Base-by-base conservation (phyloP, 2,797 vertebrate genomes). In the Denticeps clupeoides region DNA sequence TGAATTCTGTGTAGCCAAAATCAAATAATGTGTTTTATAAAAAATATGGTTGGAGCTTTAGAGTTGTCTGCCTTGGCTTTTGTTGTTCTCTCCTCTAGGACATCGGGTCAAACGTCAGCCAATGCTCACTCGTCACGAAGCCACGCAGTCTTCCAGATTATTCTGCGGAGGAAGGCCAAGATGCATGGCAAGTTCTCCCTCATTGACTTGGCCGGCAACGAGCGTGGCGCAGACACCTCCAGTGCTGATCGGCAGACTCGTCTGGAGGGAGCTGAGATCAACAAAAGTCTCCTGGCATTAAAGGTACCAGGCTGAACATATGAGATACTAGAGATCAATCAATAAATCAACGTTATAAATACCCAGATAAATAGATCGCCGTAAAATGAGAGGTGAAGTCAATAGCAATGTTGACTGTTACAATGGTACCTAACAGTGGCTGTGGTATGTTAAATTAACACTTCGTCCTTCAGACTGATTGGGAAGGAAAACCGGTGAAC, bases 151-250 rank as follows among this genome's bases (percentile, higher is more conserved):
- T 91, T 91, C 73, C 89, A 91, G 70, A 88, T 91, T 64, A 91
- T 91, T 54, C 76, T 91, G 46, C 74, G 87, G 63, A 80, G 82
- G 48, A 89, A 89, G 71, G 85, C 86, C 54, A 90, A 90, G 58
- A 77, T 90, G 66, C 87, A 91, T 58, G 89, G 89, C 54, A 91
- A 90, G 75, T 91, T 91, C 73, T 91, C 89, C 46, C 77, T 91
- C 53, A 89, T 91, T 42, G 89, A 91, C 68, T 75, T 91, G 76
- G 89, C 89, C 68, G 89, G 89, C 49, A 91, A 90, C 58, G 89
- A 91, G 74, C 79, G 89, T 58, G 89, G 87, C 52, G 89, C 88
- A 3, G 89, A 91, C 62, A 91, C 88, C 21, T 90, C 85, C 2
- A 91, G 88, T 49, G 87, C 89, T 9, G 89, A 91, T 56, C 78